phyloP scores from a whole-genome alignment of 2,797 vertebrate genomes.

The Schizothorax lantsangensis region DNA sequence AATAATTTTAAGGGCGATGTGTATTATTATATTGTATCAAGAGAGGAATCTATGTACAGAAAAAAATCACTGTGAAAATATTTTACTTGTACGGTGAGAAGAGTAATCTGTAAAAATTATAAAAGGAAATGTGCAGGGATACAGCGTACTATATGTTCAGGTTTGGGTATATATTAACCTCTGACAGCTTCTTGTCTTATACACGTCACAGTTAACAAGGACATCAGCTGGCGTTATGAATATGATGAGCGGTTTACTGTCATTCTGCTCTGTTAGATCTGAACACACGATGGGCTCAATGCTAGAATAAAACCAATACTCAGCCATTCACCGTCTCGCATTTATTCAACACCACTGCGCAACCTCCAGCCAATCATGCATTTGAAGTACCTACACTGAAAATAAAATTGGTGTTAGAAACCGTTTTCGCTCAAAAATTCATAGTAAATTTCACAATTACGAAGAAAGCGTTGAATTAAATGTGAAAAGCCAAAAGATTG shows the following conservation, averaged over 20 bases:
- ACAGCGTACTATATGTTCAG: constrained; percentile 81
- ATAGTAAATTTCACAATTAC: not conserved
- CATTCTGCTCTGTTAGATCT: constrained; percentile 79
- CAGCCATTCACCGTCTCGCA: constrained; percentile 41
- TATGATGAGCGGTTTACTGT: constrained; percentile 79
- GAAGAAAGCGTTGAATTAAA: not conserved
- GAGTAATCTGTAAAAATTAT: constrained; percentile 81
- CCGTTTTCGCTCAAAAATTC: not conserved
- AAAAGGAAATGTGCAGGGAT: constrained; percentile 85
- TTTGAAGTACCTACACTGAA: not conserved
- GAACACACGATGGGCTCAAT: constrained; percentile 54
- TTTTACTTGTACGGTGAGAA: constrained; percentile 84
- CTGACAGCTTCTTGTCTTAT: constrained; percentile 66
- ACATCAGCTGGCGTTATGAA: constrained; percentile 76
- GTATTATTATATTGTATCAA: constrained; percentile 86
- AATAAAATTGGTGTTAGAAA: not conserved
- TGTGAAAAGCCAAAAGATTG: not conserved
- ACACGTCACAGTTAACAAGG: constrained; percentile 81
- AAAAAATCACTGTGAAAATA: constrained; percentile 89
- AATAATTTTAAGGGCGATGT: constrained; percentile 81
- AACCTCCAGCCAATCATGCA: not conserved
- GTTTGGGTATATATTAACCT: constrained; percentile 67
- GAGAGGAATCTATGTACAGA: constrained; percentile 76
- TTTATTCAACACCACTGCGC: not conserved
- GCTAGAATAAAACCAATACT: constrained; percentile 63